Evolutionary conservation across 2,797 vertebrate species (phyloP).

Genomic region (Harpagifer antarcticus): DNA sequence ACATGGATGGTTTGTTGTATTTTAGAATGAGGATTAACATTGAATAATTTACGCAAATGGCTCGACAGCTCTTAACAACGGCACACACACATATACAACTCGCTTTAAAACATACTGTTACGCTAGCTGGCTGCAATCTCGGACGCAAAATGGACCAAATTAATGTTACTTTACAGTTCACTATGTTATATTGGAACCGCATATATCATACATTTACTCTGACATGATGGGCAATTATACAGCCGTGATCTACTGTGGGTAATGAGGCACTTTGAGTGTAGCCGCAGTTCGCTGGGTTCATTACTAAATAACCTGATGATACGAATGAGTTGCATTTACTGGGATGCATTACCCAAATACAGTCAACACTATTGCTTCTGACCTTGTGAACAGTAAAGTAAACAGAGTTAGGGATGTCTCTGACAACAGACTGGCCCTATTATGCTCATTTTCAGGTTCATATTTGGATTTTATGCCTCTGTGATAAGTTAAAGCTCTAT

Average conservation of each 20-base stretch:
- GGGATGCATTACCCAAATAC: neutral
- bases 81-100: conserved; percentile 41
- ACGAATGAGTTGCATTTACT: conserved; percentile 42
- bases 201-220: conserved; percentile 65
- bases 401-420: neutral
- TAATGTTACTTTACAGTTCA: conserved; percentile 52
- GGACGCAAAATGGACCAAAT: conserved; percentile 63
- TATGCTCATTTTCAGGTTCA: too few species aligned
- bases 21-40: conserved; percentile 71
- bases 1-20: conserved; percentile 66
- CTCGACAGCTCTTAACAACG: conserved; percentile 69
- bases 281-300: conserved; percentile 63
- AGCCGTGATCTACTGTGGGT: conserved; percentile 60
- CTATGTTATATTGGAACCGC: conserved; percentile 51
- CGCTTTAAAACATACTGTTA: conserved; percentile 7
- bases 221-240: conserved; percentile 66
- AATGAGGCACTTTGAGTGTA: conserved; percentile 63
- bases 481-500: too few species aligned
- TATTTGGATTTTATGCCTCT: too few species aligned
- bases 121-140: conserved; percentile 31
- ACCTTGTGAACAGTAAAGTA: neutral
- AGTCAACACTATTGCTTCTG: conserved; percentile 3
- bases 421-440: neutral
- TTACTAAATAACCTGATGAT: conserved; percentile 66
- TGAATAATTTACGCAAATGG: conserved; percentile 82